These are phyloP conservation scores for Meganola albula DNA, from an alignment of 2,888 invertebrate genomes.

Conservation along the genomic window DNA sequence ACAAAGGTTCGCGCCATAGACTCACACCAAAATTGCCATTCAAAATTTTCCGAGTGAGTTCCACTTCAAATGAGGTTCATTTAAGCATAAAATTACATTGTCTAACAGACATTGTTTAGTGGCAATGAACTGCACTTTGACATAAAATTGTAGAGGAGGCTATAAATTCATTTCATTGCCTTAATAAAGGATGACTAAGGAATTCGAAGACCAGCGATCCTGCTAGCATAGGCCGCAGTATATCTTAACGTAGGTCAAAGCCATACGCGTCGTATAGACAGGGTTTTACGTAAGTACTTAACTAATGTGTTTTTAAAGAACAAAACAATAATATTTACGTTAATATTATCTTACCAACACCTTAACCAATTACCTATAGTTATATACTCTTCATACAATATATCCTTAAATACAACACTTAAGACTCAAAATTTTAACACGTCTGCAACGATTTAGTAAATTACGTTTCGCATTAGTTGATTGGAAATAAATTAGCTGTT, in stretches of 20 bases:
- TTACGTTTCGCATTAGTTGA: constrained; percentile 37
- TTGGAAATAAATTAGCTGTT: constrained; percentile 48
- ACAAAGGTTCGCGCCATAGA: constrained; percentile 61
- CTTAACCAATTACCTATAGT: no score
- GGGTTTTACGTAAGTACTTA: neutral
- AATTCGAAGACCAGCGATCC: constrained; percentile 63
- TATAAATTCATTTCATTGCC: constrained; percentile 75
- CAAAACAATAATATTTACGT: no score
- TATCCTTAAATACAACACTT: no score
- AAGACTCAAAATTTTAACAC: constrained; percentile 20
- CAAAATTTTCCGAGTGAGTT: constrained; percentile 70
- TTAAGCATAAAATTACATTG: constrained; percentile 78
- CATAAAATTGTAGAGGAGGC: constrained; percentile 72
- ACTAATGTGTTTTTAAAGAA: constrained; percentile 8
- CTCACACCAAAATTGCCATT: constrained; percentile 65
- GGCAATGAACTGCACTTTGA: constrained; percentile 78
- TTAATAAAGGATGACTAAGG: constrained; percentile 71
- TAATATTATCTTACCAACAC: no score
- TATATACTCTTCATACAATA: no score
- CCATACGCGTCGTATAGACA: no score
- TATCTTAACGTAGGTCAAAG: constrained; percentile 51
- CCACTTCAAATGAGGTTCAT: constrained; percentile 70
- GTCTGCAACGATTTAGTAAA: constrained; percentile 35
- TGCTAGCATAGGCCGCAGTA: constrained; percentile 60
- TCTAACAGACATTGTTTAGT: constrained; percentile 68